Evolutionary conservation across 1,140 invertebrate genomes (phyloP).

Genomic region (Ostrea denselamellosa): DNA sequence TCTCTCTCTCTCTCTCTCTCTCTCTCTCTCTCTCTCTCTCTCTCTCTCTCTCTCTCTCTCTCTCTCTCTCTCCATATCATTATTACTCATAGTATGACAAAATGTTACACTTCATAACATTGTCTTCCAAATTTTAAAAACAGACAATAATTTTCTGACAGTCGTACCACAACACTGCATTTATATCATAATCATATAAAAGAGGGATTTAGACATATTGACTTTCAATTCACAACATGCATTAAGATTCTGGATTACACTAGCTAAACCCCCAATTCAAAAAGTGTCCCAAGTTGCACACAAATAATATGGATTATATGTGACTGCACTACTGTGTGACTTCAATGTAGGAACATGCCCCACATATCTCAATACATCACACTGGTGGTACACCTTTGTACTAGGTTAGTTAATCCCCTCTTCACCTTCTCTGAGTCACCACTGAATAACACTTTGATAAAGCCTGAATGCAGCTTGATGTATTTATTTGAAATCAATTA

Average conservation of each 20-base stretch:
- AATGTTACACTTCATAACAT: not conserved
- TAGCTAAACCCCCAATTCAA: not conserved
- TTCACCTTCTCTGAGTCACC: not conserved
- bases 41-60: not conserved
- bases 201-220: not conserved
- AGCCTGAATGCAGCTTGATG: not conserved
- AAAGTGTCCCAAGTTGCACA: not conserved
- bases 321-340: slow-evolving; percentile 4
- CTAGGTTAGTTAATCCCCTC: not conserved
- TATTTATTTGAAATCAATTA: slow-evolving; percentile 6
- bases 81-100: too few species aligned
- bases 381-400: not conserved
- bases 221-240: not conserved
- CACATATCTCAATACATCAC: not conserved
- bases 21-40: not conserved
- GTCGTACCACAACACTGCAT: not conserved
- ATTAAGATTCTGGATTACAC: not conserved
- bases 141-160: not conserved
- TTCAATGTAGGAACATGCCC: not conserved
- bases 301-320: slow-evolving; percentile 9
- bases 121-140: not conserved
- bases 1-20: not conserved
- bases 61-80: not conserved
- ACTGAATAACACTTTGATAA: not conserved
- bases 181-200: not conserved